Evolutionary conservation across 1,140 invertebrate genomes (phyloP).

Genomic region (Diuraphis noxia): DNA sequence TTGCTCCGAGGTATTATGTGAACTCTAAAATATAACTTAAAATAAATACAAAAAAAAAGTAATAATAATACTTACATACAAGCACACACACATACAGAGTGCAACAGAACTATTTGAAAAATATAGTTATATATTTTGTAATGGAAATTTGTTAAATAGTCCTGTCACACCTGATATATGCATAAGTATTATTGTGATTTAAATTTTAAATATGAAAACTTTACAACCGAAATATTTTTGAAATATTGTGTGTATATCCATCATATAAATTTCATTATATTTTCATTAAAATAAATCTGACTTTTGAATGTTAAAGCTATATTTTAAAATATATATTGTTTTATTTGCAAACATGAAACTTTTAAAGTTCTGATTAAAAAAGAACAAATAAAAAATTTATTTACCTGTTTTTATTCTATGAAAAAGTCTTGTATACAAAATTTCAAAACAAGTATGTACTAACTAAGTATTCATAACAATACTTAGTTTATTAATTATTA

Average conservation of each 20-base stretch:
- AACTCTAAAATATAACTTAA: no score
- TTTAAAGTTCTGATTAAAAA: background rate
- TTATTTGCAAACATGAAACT: background rate
- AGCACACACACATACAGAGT: no score
- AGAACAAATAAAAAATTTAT: background rate
- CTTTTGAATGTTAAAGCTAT: background rate
- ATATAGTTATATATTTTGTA: no score
- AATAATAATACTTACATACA: no score
- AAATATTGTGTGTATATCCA: background rate
- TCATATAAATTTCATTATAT: no score
- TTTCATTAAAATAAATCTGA: background rate
- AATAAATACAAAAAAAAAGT: no score
- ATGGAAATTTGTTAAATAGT: no score
- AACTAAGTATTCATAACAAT: no score
- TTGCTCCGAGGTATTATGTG: no score
- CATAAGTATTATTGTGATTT: background rate
- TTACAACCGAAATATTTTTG: background rate
- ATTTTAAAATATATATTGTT: background rate
- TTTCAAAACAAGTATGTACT: background rate
- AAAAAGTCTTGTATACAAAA: background rate
- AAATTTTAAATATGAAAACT: slow-evolving; percentile 9
- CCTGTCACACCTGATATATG: no score
- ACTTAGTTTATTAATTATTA: no score
- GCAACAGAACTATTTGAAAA: no score
- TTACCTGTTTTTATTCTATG: background rate